A percentile compares a stretch with the other conserved stretches of the same genome.
These are phyloP conservation scores for Ictalurus furcatus DNA, from an alignment of 2,113 vertebrate species.

Conservation along the genomic window DNA sequence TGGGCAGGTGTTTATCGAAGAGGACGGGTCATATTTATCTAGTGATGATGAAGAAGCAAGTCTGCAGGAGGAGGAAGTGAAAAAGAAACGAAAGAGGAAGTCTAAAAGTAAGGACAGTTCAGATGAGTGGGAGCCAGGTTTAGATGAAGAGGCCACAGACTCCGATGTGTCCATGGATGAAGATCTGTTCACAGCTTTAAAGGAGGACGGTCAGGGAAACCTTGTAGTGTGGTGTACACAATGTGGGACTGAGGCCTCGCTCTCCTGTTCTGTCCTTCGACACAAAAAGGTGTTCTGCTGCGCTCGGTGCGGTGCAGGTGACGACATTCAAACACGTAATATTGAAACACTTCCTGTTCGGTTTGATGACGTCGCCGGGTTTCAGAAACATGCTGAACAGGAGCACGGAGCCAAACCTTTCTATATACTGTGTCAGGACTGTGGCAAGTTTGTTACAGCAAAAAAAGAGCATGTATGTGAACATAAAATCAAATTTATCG, in stretches of 20 bases:
- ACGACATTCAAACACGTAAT: neutral
- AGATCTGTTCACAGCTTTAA: conserved; percentile 11
- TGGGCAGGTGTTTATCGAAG: neutral
- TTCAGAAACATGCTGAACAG: conserved; percentile 31
- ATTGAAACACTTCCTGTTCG: neutral
- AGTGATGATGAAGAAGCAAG: neutral
- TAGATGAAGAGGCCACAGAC: neutral
- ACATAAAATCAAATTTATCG: conserved; percentile 2
- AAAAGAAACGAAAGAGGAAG: neutral
- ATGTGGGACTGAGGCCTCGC: neutral
- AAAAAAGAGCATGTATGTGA: conserved; percentile 20
- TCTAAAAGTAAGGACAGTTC: neutral
- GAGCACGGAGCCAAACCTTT: conserved; percentile 27
- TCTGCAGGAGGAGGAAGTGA: neutral
- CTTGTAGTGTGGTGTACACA: conserved; percentile 31
- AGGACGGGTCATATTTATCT: neutral
- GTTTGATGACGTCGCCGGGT: conserved; percentile 15
- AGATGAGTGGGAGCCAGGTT: conserved; percentile 1
- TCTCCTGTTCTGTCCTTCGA: conserved; percentile 3
- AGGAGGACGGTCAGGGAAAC: conserved; percentile 5
- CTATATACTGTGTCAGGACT: conserved; percentile 30
- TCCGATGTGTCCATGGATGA: conserved; percentile 17
- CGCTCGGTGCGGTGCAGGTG: neutral
- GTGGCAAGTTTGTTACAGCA: neutral
- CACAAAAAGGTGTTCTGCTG: conserved; percentile 28